phyloP scores from a whole-genome alignment of 2,797 vertebrate species.

The Gadopsis bispinosus region DNA sequence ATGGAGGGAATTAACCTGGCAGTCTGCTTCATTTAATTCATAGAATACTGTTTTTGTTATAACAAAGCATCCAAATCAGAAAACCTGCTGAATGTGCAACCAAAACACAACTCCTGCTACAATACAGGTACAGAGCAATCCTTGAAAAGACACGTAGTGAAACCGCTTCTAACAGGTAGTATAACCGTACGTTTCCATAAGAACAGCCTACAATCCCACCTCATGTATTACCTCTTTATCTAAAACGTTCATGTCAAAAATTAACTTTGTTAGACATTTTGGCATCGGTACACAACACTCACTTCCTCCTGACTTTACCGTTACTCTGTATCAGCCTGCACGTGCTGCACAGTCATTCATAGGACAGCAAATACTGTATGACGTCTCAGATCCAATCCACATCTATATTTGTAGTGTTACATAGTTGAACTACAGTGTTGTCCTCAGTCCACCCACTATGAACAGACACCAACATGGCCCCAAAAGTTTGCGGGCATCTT shows the following conservation, averaged over 20 bases:
- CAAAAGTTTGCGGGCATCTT: not conserved
- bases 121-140: not conserved
- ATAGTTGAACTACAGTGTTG: not conserved
- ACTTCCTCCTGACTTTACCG: constrained; percentile 27
- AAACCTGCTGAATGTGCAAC: not conserved
- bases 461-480: not conserved
- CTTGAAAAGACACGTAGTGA: not conserved
- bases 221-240: not conserved
- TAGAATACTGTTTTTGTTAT: not conserved
- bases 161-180: not conserved
- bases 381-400: not conserved
- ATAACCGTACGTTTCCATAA: not conserved
- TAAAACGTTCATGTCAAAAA: constrained; percentile 25
- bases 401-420: not conserved
- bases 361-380: not conserved
- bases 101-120: not conserved
- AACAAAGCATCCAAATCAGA: not conserved
- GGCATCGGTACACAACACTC: not conserved
- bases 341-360: not conserved
- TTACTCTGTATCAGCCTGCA: constrained; percentile 46
- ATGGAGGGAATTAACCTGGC: constrained; percentile 25
- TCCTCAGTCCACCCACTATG: not conserved
- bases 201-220: not conserved
- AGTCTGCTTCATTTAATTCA: constrained; percentile 32
- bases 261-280: constrained; percentile 3